A percentile compares a stretch with the other conserved stretches of the same genome.
Conservation (phyloP, 2,113 vertebrate genomes). For the Antigone vipio region DNA sequence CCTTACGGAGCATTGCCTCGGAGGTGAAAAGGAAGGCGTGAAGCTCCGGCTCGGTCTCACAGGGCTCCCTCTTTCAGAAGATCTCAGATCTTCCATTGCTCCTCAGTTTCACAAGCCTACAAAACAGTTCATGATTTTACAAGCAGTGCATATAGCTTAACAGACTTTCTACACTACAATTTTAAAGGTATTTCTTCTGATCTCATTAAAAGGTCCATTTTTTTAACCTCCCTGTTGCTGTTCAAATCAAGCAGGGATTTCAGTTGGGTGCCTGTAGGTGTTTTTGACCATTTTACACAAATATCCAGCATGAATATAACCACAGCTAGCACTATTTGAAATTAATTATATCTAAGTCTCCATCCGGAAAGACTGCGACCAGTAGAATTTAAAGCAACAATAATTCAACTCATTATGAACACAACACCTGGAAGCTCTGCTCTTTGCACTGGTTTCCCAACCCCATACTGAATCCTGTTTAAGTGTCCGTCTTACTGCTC, state of each 20-base stretch:
- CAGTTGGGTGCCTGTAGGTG: background rate
- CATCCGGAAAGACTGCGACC: background rate
- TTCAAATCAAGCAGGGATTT: background rate
- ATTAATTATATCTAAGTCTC: background rate
- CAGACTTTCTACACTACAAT: background rate
- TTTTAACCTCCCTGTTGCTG: background rate
- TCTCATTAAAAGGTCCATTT: background rate
- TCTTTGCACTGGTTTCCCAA: background rate
- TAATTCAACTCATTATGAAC: background rate
- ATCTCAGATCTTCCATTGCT: background rate
- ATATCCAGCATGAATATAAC: background rate
- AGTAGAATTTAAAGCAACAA: background rate
- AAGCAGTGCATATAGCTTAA: background rate
- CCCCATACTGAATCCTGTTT: background rate
- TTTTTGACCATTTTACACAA: background rate
- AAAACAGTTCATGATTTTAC: background rate
- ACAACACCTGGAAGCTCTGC: background rate
- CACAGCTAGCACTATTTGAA: background rate
- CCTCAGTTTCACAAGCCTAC: background rate
- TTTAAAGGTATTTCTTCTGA: background rate
- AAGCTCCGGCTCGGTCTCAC: background rate
- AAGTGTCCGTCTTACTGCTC: background rate
- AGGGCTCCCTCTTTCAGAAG: background rate
- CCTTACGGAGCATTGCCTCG: background rate
- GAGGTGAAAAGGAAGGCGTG: background rate